Evolutionary conservation across 2,113 vertebrate species (phyloP).

Genomic region (Leucoraja erinaceus): DNA sequence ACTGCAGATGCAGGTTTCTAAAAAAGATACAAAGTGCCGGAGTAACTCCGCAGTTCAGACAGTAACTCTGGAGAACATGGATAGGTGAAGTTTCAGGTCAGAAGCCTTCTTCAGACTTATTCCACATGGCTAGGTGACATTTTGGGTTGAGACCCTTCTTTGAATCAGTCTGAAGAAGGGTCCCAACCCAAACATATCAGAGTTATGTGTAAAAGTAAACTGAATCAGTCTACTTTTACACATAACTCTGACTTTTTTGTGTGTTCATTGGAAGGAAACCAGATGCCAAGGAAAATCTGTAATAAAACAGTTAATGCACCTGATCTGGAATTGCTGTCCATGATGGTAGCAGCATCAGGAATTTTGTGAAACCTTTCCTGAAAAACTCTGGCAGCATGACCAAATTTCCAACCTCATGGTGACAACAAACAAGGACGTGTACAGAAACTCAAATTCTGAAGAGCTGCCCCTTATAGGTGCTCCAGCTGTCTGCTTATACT

Average conservation of each 20-base stretch:
- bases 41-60: too few species aligned
- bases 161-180: too few species aligned
- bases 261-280: background rate
- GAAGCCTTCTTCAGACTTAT: too few species aligned
- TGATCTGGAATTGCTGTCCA: background rate
- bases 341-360: background rate
- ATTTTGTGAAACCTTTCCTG: background rate
- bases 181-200: too few species aligned
- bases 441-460: background rate
- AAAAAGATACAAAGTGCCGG: too few species aligned
- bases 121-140: too few species aligned
- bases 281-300: background rate
- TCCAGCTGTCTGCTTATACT: background rate
- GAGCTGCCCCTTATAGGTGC: background rate
- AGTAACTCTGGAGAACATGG: too few species aligned
- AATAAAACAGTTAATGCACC: background rate
- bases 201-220: too few species aligned
- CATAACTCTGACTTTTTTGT: background rate
- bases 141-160: too few species aligned
- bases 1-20: too few species aligned
- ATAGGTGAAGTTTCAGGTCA: too few species aligned
- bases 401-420: background rate
- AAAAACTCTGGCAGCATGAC: background rate
- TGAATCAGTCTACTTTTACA: too few species aligned
- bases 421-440: background rate